Conservation (phyloP, 2,888 invertebrate species). For the Lagria hirta region DNA sequence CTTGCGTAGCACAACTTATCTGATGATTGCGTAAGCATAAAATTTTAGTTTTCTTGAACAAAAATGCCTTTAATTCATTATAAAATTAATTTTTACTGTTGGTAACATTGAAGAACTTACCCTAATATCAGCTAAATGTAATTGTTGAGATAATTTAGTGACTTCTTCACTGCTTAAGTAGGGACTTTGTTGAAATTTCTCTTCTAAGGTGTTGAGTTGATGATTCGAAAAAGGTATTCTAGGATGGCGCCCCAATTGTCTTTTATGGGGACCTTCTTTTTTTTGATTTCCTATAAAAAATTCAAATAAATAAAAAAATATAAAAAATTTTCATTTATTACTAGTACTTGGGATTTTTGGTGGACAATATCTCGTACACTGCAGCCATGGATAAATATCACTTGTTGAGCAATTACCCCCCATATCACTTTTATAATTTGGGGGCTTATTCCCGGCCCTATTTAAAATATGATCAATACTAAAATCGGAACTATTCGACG, state of each 20-base stretch:
- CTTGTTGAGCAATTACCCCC: constrained; percentile 8
- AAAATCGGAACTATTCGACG: constrained; percentile 54
- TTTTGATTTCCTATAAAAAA: constrained; percentile 43
- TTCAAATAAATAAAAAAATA: constrained; percentile 7
- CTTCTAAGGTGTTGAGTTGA: constrained; percentile 69
- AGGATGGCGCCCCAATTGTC: constrained; percentile 66
- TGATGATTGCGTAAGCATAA: no score
- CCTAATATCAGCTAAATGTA: constrained; percentile 69
- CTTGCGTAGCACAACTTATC: no score
- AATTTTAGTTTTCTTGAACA: no score
- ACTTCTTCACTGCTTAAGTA: constrained; percentile 73
- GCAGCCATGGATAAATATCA: constrained; percentile 59
- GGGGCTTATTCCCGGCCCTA: constrained; percentile 51
- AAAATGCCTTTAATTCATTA: no score
- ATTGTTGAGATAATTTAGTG: constrained; percentile 61
- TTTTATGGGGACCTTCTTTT: constrained; percentile 54
- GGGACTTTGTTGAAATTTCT: constrained; percentile 66
- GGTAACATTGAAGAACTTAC: constrained; percentile 56
- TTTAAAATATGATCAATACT: constrained; percentile 65
- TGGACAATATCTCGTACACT: constrained; percentile 72
- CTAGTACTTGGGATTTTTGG: constrained; percentile 71
- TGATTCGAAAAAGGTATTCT: constrained; percentile 73
- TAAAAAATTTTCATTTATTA: constrained; percentile 51
- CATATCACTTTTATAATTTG: constrained; percentile 1
- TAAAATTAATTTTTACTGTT: constrained; percentile 3